A percentile compares a stretch with the other conserved stretches of the same genome.
These are phyloP conservation scores for Scortum barcoo DNA, from an alignment of 2,113 vertebrate genomes.

Conservation along the genomic window DNA sequence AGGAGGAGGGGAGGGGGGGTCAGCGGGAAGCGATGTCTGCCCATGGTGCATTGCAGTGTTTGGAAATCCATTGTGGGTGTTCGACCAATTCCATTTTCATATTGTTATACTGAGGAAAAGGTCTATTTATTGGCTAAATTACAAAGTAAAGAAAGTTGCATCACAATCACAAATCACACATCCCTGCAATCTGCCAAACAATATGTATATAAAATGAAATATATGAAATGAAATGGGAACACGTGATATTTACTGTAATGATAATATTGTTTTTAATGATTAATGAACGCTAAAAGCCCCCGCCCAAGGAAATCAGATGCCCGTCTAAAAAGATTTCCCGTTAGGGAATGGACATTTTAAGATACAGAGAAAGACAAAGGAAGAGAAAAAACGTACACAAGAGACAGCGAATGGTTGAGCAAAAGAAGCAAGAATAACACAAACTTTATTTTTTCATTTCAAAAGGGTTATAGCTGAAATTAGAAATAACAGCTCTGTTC, in stretches of 20 bases:
- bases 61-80: no score
- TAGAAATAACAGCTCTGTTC: not conserved
- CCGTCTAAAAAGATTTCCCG: no score
- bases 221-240: not conserved
- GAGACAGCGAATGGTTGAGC: not conserved
- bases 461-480: not conserved
- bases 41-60: no score
- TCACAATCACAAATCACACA: no score
- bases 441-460: conserved; percentile 8
- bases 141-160: no score
- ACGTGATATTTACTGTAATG: not conserved
- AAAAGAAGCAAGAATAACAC: not conserved
- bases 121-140: no score
- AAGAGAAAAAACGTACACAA: not conserved
- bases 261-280: not conserved
- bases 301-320: not conserved
- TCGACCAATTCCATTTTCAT: no score
- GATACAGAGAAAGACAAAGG: not conserved
- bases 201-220: not conserved
- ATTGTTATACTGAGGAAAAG: no score
- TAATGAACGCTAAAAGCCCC: not conserved
- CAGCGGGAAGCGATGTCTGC: no score
- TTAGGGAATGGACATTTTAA: not conserved
- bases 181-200: not conserved
- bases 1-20: no score